phyloP scores from a whole-genome alignment of 2,888 invertebrate species.

The Epinotia bilunana region DNA sequence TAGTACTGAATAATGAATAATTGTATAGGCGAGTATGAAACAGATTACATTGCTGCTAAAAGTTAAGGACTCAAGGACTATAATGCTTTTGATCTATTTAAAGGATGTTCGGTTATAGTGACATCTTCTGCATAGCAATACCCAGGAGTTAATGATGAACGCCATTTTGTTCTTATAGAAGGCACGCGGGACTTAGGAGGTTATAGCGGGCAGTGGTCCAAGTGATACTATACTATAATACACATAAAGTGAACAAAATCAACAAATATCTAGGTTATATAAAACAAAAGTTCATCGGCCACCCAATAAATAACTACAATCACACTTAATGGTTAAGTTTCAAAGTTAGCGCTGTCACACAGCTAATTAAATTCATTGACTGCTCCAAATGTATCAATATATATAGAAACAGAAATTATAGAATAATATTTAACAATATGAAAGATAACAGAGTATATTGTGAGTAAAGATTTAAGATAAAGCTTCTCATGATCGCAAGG shows the following conservation, averaged over 20 bases:
- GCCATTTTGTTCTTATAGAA: background rate
- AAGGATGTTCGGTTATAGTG: background rate
- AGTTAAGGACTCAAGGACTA: background rate
- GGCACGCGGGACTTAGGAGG: background rate
- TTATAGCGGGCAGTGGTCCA: slow-evolving; percentile 70
- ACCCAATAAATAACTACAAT: slow-evolving; percentile 42
- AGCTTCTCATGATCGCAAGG: slow-evolving; percentile 26
- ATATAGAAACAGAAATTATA: slow-evolving; percentile 14
- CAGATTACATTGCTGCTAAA: background rate
- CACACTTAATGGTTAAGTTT: slow-evolving; percentile 37
- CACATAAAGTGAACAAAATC: slow-evolving; percentile 52
- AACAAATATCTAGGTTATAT: slow-evolving; percentile 45
- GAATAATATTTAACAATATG: slow-evolving; percentile 19
- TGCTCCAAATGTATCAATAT: slow-evolving; percentile 21
- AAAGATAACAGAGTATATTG: slow-evolving; percentile 30
- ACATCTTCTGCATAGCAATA: background rate
- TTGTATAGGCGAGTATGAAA: background rate
- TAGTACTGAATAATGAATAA: background rate
- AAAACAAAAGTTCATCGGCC: slow-evolving; percentile 39
- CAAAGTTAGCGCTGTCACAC: slow-evolving; percentile 17
- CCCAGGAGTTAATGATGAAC: background rate
- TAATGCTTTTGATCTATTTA: background rate
- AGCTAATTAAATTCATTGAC: slow-evolving; percentile 20
- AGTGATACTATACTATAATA: slow-evolving; percentile 50
- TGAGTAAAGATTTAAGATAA: slow-evolving; percentile 23